Evolutionary conservation across 2,797 vertebrate species (phyloP).

Genomic region (Phrynocephalus vlangalii): DNA sequence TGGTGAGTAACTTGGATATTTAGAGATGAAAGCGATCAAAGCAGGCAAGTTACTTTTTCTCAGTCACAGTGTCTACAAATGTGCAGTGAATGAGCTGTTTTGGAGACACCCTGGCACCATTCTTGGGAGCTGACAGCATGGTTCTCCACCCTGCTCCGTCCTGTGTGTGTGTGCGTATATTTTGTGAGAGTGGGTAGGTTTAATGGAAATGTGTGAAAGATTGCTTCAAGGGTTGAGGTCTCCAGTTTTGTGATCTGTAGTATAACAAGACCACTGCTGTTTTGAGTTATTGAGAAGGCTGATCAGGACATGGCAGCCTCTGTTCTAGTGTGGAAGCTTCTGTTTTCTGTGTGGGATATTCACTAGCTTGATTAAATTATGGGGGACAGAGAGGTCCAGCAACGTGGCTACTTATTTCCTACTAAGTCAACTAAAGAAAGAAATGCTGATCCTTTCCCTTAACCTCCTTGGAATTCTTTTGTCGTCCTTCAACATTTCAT

Average conservation of each 20-base stretch:
- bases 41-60: slow-evolving; percentile 66
- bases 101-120: slow-evolving; percentile 77
- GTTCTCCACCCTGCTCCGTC: slow-evolving; percentile 25
- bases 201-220: slow-evolving; percentile 58
- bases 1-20: slow-evolving; percentile 60
- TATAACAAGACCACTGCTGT: background rate
- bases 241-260: slow-evolving; percentile 19
- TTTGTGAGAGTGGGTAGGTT: slow-evolving; percentile 61
- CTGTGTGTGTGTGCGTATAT: slow-evolving; percentile 18
- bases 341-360: slow-evolving; percentile 22
- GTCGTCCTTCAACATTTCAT: background rate
- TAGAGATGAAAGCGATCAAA: slow-evolving; percentile 66
- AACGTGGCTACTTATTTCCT: background rate
- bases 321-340: slow-evolving; percentile 42
- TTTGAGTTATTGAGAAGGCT: slow-evolving; percentile 23
- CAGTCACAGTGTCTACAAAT: slow-evolving; percentile 67
- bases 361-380: background rate
- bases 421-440: background rate
- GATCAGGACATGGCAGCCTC: slow-evolving; percentile 31
- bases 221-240: slow-evolving; percentile 48
- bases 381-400: background rate
- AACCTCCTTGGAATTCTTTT: background rate
- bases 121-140: slow-evolving; percentile 57
- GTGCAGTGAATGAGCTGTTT: slow-evolving; percentile 65
- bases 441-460: background rate